Percentiles rank a stretch among this genome's conserved stretches.
Evolutionary conservation across 2,888 invertebrate genomes (phyloP).

Genomic region (Branchinecta sandiegonensis): DNA sequence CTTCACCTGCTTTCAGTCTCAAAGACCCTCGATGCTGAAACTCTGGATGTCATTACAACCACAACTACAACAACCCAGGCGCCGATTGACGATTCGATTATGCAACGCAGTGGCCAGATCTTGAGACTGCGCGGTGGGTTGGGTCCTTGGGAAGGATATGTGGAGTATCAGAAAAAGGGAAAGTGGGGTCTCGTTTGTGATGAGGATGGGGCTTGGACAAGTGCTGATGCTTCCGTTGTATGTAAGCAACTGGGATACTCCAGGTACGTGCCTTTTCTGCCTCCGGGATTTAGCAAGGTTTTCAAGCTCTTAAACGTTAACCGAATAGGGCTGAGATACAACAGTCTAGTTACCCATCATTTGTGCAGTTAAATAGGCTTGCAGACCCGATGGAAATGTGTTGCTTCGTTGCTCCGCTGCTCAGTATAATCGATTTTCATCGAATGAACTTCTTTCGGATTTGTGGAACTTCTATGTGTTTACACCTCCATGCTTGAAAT

Average conservation of each 20-base stretch:
- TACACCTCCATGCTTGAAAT: too few relatives aligned
- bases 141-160: slow-evolving; percentile 36
- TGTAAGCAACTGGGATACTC: slow-evolving; percentile 40
- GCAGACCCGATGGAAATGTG: too few relatives aligned
- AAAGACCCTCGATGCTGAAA: neutral
- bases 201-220: slow-evolving; percentile 36
- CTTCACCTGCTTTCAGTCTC: neutral
- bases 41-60: neutral
- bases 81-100: neutral
- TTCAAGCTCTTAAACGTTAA: too few relatives aligned
- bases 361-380: too few relatives aligned
- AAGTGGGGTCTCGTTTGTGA: slow-evolving; percentile 43
- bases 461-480: too few relatives aligned
- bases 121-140: slow-evolving; percentile 37
- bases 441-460: too few relatives aligned
- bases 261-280: slow-evolving; percentile 32
- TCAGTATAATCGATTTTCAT: too few relatives aligned
- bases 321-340: too few relatives aligned
- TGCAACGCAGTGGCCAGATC: slow-evolving; percentile 31
- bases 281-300: too few relatives aligned
- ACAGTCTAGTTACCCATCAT: too few relatives aligned
- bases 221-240: slow-evolving; percentile 39
- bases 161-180: slow-evolving; percentile 35
- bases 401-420: too few relatives aligned
- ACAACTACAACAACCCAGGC: slow-evolving; percentile 14